A percentile compares a stretch with the other conserved stretches of the same genome.
Conservation (phyloP, 2,888 invertebrate genomes). For the Griposia aprilina region DNA sequence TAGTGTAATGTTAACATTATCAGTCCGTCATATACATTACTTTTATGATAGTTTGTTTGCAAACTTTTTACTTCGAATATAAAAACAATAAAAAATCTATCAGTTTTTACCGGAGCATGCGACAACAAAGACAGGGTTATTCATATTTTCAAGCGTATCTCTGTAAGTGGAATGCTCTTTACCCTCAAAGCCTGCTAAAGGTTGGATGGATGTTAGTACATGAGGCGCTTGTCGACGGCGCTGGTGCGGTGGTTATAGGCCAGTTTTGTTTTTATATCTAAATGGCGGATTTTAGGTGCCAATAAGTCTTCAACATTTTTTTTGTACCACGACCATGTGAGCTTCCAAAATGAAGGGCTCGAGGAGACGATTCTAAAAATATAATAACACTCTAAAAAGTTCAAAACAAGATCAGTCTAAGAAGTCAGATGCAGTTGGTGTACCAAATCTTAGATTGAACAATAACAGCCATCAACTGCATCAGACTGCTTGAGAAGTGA, state of each 20-base stretch:
- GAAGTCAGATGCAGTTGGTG: too few relatives aligned
- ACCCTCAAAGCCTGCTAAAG: background rate
- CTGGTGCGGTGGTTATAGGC: background rate
- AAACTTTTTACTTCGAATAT: constrained; percentile 24
- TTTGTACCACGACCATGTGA: background rate
- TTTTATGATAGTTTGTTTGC: constrained; percentile 1
- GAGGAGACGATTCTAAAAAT: background rate
- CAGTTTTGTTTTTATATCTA: background rate
- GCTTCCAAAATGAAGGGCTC: background rate
- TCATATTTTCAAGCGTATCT: background rate
- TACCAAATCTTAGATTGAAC: background rate
- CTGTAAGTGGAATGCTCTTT: too few relatives aligned
- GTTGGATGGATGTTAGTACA: too few relatives aligned
- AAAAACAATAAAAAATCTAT: background rate
- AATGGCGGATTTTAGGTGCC: background rate
- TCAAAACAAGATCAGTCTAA: background rate
- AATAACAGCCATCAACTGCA: background rate
- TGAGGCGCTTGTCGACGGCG: background rate
- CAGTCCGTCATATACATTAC: constrained; percentile 29
- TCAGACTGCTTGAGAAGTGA: background rate
- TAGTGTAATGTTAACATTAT: constrained; percentile 39
- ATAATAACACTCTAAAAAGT: background rate
- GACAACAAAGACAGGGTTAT: constrained; percentile 1
- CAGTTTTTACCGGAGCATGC: background rate
- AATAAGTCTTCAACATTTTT: too few relatives aligned